A percentile compares a stretch with the other conserved stretches of the same genome.
These are phyloP conservation scores for Dicrurus megarhynchus DNA, from an alignment of 2,113 vertebrate genomes.

Conservation along the genomic window DNA sequence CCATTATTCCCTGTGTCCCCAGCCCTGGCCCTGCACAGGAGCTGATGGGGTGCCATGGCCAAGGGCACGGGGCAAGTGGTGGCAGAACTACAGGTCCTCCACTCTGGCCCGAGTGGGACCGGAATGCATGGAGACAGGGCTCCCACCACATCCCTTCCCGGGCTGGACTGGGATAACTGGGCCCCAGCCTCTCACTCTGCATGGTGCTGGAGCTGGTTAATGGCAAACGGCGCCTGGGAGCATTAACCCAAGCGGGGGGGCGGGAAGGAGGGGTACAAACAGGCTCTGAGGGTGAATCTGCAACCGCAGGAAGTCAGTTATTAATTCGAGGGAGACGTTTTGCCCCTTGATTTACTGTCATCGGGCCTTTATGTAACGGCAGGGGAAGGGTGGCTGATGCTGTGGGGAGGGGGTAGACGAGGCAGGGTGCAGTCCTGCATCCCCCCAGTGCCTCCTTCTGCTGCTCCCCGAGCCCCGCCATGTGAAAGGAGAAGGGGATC, in stretches of 20 bases:
- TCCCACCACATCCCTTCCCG: background rate
- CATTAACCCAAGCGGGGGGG: background rate
- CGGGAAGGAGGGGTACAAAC: background rate
- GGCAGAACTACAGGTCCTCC: background rate
- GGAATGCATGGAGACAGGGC: background rate
- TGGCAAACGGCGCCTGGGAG: background rate
- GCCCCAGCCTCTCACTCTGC: background rate
- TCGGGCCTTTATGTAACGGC: background rate
- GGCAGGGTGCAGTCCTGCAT: rapidly evolving
- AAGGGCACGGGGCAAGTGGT: rapidly evolving
- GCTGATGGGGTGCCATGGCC: background rate
- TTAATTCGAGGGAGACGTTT: conserved; percentile 52
- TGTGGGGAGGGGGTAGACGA: rapidly evolving
- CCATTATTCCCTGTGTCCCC: background rate
- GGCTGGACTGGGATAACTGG: background rate
- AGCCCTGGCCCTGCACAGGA: background rate
- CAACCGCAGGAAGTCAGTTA: conserved; percentile 72
- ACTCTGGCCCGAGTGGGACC: rapidly evolving
- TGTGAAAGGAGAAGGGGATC: background rate
- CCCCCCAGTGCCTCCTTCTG: background rate
- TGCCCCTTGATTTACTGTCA: conserved; percentile 62
- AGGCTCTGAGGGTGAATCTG: conserved; percentile 33
- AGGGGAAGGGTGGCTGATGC: background rate
- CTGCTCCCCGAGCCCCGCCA: rapidly evolving
- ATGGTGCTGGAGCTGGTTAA: background rate